These are phyloP conservation scores for Buteo buteo DNA, from an alignment of 2,113 vertebrate species.

Conservation along the genomic window DNA sequence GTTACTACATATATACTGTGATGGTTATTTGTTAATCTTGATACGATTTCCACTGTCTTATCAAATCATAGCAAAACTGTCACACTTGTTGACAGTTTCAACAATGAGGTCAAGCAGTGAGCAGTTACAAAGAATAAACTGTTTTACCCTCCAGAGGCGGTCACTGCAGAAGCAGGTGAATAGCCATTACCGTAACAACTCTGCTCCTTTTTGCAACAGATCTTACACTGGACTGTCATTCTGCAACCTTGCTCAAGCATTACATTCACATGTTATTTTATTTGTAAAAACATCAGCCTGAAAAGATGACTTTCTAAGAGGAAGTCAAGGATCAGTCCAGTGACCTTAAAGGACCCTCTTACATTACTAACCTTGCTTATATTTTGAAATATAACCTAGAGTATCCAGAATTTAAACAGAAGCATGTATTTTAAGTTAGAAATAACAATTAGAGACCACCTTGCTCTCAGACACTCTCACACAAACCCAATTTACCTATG, in stretches of 20 bases:
- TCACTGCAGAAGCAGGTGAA: not conserved
- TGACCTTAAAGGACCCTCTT: not conserved
- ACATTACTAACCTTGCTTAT: not conserved
- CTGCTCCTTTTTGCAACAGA: not conserved
- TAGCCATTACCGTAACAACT: not conserved
- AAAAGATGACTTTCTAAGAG: not conserved
- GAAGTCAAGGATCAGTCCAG: not conserved
- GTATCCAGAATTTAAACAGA: not conserved
- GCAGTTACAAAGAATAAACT: not conserved
- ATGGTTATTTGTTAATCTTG: not conserved
- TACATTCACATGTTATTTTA: not conserved
- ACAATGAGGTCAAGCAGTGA: not conserved
- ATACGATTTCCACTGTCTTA: not conserved
- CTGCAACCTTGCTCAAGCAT: not conserved
- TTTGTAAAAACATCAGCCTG: not conserved
- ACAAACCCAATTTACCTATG: not conserved
- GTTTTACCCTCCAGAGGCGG: not conserved
- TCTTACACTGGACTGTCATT: not conserved
- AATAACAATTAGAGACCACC: not conserved
- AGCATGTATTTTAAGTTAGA: not conserved
- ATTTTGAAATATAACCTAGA: not conserved
- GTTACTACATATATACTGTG: not conserved
- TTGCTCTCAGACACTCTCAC: not conserved
- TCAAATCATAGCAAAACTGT: not conserved
- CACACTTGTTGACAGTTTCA: conserved; percentile 34